Conservation (phyloP, 92 coral and sea anemone genomes). For the Phenganax stokvisi region DNA sequence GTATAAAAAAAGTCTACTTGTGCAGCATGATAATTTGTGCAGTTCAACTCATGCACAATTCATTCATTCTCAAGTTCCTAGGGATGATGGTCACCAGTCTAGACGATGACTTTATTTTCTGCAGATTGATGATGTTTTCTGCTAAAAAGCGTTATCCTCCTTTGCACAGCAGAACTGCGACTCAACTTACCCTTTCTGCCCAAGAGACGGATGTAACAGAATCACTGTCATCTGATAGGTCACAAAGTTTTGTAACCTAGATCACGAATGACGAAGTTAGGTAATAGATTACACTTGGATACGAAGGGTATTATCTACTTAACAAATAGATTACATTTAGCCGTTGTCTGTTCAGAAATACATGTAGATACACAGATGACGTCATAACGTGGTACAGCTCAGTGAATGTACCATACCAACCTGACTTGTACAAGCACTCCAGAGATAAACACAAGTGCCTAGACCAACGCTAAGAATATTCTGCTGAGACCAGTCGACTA, state of each 20-base stretch:
- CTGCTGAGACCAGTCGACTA: slow-evolving; percentile 99
- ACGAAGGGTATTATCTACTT: too few relatives aligned
- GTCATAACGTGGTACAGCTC: background rate
- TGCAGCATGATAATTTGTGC: too few relatives aligned
- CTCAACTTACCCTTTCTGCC: slow-evolving; percentile 84
- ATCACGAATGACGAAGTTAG: background rate
- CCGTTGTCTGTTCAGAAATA: too few relatives aligned
- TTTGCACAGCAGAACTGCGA: background rate
- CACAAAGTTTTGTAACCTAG: slow-evolving; percentile 92
- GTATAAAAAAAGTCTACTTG: background rate
- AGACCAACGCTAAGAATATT: slow-evolving; percentile 98
- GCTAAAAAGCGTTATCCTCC: background rate
- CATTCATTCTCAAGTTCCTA: too few relatives aligned
- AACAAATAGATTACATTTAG: too few relatives aligned
- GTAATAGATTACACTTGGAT: too few relatives aligned
- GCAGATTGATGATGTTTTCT: background rate
- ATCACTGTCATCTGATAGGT: slow-evolving; percentile 89
- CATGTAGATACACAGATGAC: background rate
- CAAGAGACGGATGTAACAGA: slow-evolving; percentile 97
- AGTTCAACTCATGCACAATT: too few relatives aligned
- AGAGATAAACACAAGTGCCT: slow-evolving; percentile 96
- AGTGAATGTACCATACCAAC: slow-evolving; percentile 41
- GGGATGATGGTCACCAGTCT: too few relatives aligned
- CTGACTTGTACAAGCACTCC: slow-evolving; percentile 99
- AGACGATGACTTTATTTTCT: too few relatives aligned